Conservation (phyloP, 2,888 invertebrate genomes). For the Acronicta leporina region DNA sequence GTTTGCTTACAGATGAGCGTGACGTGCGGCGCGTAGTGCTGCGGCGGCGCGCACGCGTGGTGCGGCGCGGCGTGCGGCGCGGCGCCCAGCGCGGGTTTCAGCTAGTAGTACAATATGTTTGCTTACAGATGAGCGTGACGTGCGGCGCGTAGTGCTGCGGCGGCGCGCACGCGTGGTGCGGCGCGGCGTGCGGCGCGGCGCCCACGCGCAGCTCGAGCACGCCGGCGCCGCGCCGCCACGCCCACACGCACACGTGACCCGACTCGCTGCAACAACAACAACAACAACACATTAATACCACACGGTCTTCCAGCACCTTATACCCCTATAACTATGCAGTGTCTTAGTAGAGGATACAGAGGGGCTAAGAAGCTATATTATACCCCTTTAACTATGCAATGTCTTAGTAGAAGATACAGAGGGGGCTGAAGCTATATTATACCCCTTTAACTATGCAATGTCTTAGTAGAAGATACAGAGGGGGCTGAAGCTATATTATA, state of each 20-base stretch:
- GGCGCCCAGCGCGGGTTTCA: conserved; percentile 92
- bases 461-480: too few relatives aligned
- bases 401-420: too few relatives aligned
- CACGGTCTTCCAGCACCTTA: too few relatives aligned
- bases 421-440: too few relatives aligned
- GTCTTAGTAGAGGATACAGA: too few relatives aligned
- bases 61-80: conserved; percentile 89
- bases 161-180: conserved; percentile 91
- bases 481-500: too few relatives aligned
- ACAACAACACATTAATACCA: not conserved
- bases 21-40: conserved; percentile 86
- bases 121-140: conserved; percentile 92
- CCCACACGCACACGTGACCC: conserved; percentile 93
- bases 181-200: conserved; percentile 85
- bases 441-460: too few relatives aligned
- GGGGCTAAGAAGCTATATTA: too few relatives aligned
- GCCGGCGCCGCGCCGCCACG: conserved; percentile 91
- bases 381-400: too few relatives aligned
- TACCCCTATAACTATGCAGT: too few relatives aligned
- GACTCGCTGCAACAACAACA: conserved; percentile 91
- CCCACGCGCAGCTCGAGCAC: conserved; percentile 93
- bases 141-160: conserved; percentile 86
- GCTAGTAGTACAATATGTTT: conserved; percentile 88
- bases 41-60: conserved; percentile 91
- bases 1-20: conserved; percentile 83